Base-by-base conservation (phyloP, 2,888 invertebrate genomes). In the Cantharis nigra region DNA sequence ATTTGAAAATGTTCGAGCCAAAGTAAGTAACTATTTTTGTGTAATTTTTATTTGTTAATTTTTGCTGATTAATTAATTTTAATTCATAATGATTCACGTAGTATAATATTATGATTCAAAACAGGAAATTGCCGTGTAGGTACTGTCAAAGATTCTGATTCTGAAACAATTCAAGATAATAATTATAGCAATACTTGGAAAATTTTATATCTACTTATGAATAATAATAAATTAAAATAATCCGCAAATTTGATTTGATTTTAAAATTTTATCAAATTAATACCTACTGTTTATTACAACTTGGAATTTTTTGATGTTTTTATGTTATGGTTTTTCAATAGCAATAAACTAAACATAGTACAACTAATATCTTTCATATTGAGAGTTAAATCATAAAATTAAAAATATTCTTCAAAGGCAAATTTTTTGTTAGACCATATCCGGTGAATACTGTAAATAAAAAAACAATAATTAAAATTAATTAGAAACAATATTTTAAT, bases 1-100 rank as follows among this genome's bases (percentile, higher is more conserved):
- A 81, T 99, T 99, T 90, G 99, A 99, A 90, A 99, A 99, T 90
- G 99, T 99, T 82, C 92, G 99, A 87, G 99, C 99, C 83, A 99
- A 99, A 93, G 96, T 96, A 90, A 78, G 71, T 23, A 9, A 33
- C 3, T 26, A 49, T 70, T 72, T 70, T 49, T n/a, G 1, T 49
- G 9, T 49, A 49, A 49, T n/a, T 49, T 49, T n/a, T n/a, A 2
- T 49, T n/a, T 49, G n/a, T 49, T n/a, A n/a, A n/a, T n/a, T 49
- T 49, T 49, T 49, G 49, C n/a, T n/a, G 49, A 49, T 49, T 49
- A 49, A 49, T 49, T 49, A 49, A 3, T n/a, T 49, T 49, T 49
- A 49, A 49, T 49, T 49, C 4, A 49, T 13, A 33, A 33, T 49
- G 49, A 49, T 49, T 49, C 49, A 49, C 49, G n/a, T n/a, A n/a